Percentiles rank a stretch among this genome's conserved stretches.
Conservation (phyloP, 2,888 invertebrate genomes). For the Lottia scabra region DNA sequence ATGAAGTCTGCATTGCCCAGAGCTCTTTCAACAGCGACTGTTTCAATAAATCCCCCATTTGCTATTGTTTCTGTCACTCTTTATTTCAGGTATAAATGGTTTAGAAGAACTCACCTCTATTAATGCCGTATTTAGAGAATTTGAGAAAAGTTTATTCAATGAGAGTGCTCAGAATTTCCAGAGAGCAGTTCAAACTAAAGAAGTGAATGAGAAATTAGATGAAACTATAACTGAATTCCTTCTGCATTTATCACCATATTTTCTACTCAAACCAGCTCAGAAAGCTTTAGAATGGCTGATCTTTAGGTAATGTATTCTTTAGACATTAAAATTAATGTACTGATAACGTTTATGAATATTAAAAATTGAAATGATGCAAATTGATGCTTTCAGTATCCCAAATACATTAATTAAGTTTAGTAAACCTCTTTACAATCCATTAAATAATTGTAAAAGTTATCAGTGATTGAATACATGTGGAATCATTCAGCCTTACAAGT, state of each 20-base stretch:
- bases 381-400: too few relatives aligned
- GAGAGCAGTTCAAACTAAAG: slow-evolving; percentile 80
- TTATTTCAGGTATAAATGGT: slow-evolving; percentile 78
- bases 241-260: slow-evolving; percentile 85
- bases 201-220: slow-evolving; percentile 83
- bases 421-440: too few relatives aligned
- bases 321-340: too few relatives aligned
- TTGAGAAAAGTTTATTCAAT: slow-evolving; percentile 82
- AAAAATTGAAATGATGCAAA: too few relatives aligned
- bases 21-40: too few relatives aligned
- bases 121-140: slow-evolving; percentile 80
- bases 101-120: slow-evolving; percentile 84
- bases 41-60: too few relatives aligned
- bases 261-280: slow-evolving; percentile 85
- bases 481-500: too few relatives aligned
- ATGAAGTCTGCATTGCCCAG: too few relatives aligned
- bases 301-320: slow-evolving; percentile 72
- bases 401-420: too few relatives aligned
- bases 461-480: too few relatives aligned
- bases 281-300: slow-evolving; percentile 97
- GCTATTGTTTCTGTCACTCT: neutral
- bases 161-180: slow-evolving; percentile 82
- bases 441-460: too few relatives aligned
- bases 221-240: slow-evolving; percentile 83
- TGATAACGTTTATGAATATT: too few relatives aligned